These are phyloP conservation scores for Octomys mimax DNA, from an alignment of 2,797 vertebrate species.

Conservation along the genomic window DNA sequence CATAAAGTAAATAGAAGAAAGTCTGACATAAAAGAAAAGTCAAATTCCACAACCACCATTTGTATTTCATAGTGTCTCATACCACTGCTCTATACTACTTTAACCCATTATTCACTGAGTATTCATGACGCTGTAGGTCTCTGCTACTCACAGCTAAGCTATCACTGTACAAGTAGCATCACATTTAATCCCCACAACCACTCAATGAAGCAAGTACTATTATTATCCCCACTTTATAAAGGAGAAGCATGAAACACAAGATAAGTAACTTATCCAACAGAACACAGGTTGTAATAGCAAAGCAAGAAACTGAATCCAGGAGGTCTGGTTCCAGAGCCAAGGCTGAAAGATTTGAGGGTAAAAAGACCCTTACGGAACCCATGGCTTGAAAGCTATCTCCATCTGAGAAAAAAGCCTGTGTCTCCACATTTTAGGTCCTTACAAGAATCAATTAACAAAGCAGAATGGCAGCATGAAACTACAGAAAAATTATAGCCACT, in stretches of 20 bases:
- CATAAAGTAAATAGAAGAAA: not conserved
- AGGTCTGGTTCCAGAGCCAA: not conserved
- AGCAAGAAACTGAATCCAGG: slow-evolving; percentile 4
- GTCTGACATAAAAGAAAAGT: not conserved
- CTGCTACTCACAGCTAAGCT: not conserved
- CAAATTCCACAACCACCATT: not conserved
- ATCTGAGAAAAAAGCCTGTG: not conserved
- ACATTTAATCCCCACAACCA: not conserved
- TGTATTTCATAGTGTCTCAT: not conserved
- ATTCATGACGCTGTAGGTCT: not conserved
- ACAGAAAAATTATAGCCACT: slow-evolving; percentile 54
- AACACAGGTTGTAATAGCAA: not conserved
- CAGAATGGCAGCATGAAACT: slow-evolving; percentile 39
- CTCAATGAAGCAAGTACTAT: not conserved
- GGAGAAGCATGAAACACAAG: not conserved
- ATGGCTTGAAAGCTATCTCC: slow-evolving; percentile 12
- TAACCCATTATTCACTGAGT: not conserved
- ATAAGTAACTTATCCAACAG: not conserved
- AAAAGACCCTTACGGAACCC: not conserved
- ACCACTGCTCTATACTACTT: not conserved
- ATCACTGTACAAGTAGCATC: not conserved
- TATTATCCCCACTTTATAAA: not conserved
- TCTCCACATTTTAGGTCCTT: slow-evolving; percentile 13
- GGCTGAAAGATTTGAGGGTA: not conserved
- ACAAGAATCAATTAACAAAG: slow-evolving; percentile 63